These are phyloP conservation scores for Zaprionus lineosus DNA, from an alignment of 2,888 invertebrate species.

Conservation along the genomic window DNA sequence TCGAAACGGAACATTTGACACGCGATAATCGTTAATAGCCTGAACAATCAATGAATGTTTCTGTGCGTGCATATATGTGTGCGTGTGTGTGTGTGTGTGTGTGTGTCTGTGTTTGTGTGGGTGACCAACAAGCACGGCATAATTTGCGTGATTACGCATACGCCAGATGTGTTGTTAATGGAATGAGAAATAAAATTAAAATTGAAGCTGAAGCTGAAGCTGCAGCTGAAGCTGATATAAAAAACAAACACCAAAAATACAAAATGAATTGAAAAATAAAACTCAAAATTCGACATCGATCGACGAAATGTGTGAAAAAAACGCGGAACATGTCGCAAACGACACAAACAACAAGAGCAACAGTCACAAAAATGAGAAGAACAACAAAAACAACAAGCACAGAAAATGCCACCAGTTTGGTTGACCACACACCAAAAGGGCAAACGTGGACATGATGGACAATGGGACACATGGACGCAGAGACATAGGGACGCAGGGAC, in stretches of 20 bases:
- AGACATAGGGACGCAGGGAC: no score
- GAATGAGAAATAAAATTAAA: slow-evolving; percentile 36
- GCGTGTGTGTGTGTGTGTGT: slow-evolving; percentile 1
- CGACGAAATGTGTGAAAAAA: slow-evolving; percentile 66
- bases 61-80: slow-evolving; percentile 11
- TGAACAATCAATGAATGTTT: not conserved
- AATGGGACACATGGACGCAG: not conserved
- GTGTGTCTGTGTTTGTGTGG: slow-evolving; percentile 7
- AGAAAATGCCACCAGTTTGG: no score
- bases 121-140: slow-evolving; percentile 18
- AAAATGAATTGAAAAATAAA: slow-evolving; percentile 13
- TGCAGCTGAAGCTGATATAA: no score
- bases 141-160: slow-evolving; percentile 64
- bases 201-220: no score
- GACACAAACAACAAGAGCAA: slow-evolving; percentile 25
- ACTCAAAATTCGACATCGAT: slow-evolving; percentile 23
- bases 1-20: slow-evolving; percentile 61
- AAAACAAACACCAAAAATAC: slow-evolving; percentile 1
- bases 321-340: slow-evolving; percentile 59
- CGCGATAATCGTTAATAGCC: slow-evolving; percentile 64
- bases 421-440: not conserved
- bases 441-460: not conserved
- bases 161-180: slow-evolving; percentile 59
- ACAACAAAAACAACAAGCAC: slow-evolving; percentile 23
- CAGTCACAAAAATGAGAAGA: slow-evolving; percentile 5